Evolutionary conservation across 2,113 vertebrate genomes (phyloP), one percentile per base, ranked within the genome.

Genomic region (Calyptomena viridis): DNA sequence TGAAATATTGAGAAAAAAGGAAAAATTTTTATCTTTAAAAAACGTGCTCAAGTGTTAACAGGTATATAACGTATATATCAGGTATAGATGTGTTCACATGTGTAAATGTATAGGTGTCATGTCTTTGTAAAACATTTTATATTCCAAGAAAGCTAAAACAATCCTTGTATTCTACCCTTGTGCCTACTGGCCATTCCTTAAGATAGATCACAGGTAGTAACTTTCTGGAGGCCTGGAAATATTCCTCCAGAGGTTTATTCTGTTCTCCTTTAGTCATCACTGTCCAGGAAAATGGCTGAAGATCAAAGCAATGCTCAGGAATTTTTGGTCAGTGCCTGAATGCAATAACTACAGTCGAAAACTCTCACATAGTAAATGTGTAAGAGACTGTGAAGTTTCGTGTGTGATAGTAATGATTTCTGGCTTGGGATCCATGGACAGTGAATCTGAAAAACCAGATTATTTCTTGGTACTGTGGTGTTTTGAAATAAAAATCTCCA

Each of bases 41-140:
- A 31, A 24, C 2, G 1, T 55, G 3, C 52, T 88, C 5, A 31
- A 56, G 28, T 9, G 40, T 3, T 2, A 68, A 30, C 11, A 23
- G 13, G 6, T 25, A 5, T 20, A 8, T 62, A 69, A 28, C 11
- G 7, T 4, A 30, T n/a, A 4, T 11, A 17, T 73, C 7, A 27
- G 12, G 22, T 30, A 14, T 1, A 2, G 6, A 23, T 31, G 3
- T 66, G 6, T 60, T 81, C 4, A 30, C 8, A 35, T 0, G 0
- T 27, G 2, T 18, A 40, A 89, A 52, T 5, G 5, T 3, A 46
- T 66, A 84, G 19, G 5, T 31, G 60, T 74, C 76, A 33, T 24
- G 5, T 42, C 6, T 74, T 55, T 53, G 27, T 25, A n/a, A 56
- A 90, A 35, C 1, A 19, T 24, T 71, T 89, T 52, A 40, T 24